These are phyloP conservation scores for Corythornis cristatus DNA, from an alignment of 2,113 vertebrate species.

Conservation along the genomic window DNA sequence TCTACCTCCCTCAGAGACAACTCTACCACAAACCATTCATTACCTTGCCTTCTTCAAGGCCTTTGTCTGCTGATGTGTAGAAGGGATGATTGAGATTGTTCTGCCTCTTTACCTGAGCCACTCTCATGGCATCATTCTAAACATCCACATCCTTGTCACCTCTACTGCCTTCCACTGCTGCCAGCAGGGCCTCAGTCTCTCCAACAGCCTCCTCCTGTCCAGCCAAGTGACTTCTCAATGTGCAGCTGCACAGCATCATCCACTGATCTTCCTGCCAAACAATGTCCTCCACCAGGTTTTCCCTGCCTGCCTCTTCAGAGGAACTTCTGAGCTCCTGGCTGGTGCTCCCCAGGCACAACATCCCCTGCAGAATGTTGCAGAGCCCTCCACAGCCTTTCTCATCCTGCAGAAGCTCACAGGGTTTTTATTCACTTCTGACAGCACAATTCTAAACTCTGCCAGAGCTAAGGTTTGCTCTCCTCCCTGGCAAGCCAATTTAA, in stretches of 20 bases:
- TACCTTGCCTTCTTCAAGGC: background rate
- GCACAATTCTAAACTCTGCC: slow-evolving; percentile 80
- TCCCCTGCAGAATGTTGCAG: slow-evolving; percentile 80
- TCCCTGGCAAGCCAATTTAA: slow-evolving; percentile 69
- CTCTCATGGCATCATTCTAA: background rate
- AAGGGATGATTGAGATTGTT: background rate
- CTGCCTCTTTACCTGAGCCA: background rate
- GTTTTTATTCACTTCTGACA: slow-evolving; percentile 81
- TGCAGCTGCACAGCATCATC: background rate
- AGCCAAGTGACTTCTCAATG: background rate
- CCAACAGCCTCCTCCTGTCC: background rate
- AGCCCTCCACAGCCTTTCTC: slow-evolving; percentile 74
- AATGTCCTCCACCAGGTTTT: slow-evolving; percentile 77
- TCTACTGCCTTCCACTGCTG: background rate
- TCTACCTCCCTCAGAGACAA: background rate
- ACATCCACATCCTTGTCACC: background rate
- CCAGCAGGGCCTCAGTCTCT: background rate
- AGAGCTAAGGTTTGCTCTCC: slow-evolving; percentile 79
- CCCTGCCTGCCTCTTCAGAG: slow-evolving; percentile 78
- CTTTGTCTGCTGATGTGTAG: too few relatives aligned
- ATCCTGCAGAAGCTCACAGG: slow-evolving; percentile 80
- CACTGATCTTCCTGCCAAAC: background rate
- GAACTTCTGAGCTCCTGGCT: slow-evolving; percentile 51
- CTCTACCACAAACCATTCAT: background rate
- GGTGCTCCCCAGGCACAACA: slow-evolving; percentile 79